A percentile compares a stretch with the other conserved stretches of the same genome.
Conservation (phyloP, 2,797 vertebrate genomes). For the Ambastaia sidthimunki region DNA sequence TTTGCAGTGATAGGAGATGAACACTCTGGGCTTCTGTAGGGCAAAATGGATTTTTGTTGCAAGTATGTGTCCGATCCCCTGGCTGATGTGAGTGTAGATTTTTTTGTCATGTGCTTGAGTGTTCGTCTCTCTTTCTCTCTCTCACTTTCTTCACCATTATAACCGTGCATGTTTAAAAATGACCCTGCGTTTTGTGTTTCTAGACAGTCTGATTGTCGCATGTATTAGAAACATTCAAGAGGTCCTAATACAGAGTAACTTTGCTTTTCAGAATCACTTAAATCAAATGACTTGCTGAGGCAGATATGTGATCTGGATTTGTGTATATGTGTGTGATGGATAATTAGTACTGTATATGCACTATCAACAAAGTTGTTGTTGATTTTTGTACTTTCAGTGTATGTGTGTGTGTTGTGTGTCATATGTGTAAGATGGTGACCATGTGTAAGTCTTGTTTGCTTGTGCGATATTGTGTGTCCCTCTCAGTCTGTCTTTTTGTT, state of each 20-base stretch:
- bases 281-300: neutral
- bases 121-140: slow-evolving; percentile 19
- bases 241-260: neutral
- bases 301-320: slow-evolving; percentile 4
- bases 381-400: slow-evolving; percentile 1
- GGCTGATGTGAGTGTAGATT: slow-evolving; percentile 26
- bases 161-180: slow-evolving; percentile 1
- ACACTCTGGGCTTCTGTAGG: slow-evolving; percentile 29
- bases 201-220: slow-evolving; percentile 22
- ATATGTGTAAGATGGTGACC: neutral
- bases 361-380: neutral
- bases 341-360: neutral
- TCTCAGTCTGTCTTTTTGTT: neutral
- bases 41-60: slow-evolving; percentile 43
- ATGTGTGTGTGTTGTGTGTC: neutral
- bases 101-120: neutral
- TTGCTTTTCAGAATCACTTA: neutral
- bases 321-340: neutral
- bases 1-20: slow-evolving; percentile 28
- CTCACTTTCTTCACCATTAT: slow-evolving; percentile 1
- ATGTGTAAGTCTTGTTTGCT: neutral
- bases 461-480: neutral
- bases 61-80: slow-evolving; percentile 10
- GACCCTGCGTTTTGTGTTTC: slow-evolving; percentile 20
- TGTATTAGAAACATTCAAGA: slow-evolving; percentile 14